Conservation (phyloP, 1,140 invertebrate species). For the Drosophila obscura region DNA sequence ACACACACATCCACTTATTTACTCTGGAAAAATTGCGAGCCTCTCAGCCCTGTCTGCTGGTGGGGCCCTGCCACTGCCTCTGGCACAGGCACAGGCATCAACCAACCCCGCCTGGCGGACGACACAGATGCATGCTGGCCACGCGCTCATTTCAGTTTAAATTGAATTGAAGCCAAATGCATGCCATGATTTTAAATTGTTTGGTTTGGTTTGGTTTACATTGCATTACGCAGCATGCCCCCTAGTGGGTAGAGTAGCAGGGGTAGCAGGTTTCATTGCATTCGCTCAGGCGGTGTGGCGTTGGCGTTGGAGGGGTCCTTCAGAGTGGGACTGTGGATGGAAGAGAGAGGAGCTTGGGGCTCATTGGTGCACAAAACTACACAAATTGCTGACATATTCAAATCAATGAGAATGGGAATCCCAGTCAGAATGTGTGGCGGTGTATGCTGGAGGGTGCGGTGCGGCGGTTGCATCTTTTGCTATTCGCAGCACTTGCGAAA, state of each 20-base stretch:
- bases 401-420: slow-evolving; percentile 68
- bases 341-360: slow-evolving; percentile 17
- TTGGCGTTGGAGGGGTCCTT: slow-evolving; percentile 1
- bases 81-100: background rate
- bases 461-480: slow-evolving; percentile 40
- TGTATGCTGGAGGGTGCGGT: slow-evolving; percentile 9
- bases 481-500: slow-evolving; percentile 57
- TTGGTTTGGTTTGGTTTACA: slow-evolving; percentile 76
- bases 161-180: slow-evolving; percentile 82
- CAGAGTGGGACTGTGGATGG: slow-evolving; percentile 5
- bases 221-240: slow-evolving; percentile 67
- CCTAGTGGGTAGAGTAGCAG: background rate
- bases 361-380: slow-evolving; percentile 78
- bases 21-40: background rate
- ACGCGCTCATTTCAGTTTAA: slow-evolving; percentile 74
- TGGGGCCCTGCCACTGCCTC: background rate
- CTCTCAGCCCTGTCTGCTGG: background rate
- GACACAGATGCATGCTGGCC: slow-evolving; percentile 42
- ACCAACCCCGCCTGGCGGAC: background rate
- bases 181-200: slow-evolving; percentile 82
- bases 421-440: slow-evolving; percentile 29
- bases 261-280: background rate
- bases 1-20: background rate
- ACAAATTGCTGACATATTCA: slow-evolving; percentile 82
- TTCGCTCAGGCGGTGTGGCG: background rate